Conservation (phyloP, 30 jellyfish, hydroid and myxozoan species). For the Chrysaora quinquecirrha region DNA sequence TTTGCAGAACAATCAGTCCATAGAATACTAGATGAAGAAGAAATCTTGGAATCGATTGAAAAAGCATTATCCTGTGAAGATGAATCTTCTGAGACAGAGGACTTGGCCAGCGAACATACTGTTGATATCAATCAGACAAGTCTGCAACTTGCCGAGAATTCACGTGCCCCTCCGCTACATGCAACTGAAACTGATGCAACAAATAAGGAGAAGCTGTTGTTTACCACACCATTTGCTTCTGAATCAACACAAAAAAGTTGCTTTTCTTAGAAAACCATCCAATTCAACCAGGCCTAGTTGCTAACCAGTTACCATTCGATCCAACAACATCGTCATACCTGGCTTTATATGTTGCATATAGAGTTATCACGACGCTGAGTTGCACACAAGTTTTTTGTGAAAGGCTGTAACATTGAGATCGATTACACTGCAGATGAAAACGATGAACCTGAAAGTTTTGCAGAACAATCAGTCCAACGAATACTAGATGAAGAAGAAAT, state of each 20-base stretch:
- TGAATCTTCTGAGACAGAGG: not conserved
- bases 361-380: too few relatives aligned
- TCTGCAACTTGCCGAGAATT: not conserved
- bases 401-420: not conserved
- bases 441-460: not conserved
- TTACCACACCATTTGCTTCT: not conserved
- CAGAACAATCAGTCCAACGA: not conserved
- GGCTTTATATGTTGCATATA: too few relatives aligned
- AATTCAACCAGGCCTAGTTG: slow-evolving; percentile 6
- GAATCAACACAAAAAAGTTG: slow-evolving; percentile 4
- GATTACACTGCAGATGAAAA: not conserved
- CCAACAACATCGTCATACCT: too few relatives aligned
- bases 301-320: not conserved
- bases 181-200: not conserved
- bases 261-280: not conserved
- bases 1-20: not conserved
- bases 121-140: not conserved
- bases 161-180: not conserved
- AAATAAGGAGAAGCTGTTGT: not conserved
- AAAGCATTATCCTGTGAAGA: not conserved
- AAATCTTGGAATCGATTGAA: not conserved
- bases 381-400: too few relatives aligned
- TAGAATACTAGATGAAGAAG: not conserved
- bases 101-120: too few relatives aligned
- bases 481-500: not conserved